Conservation (phyloP, 2,113 vertebrate species). For the Siniperca knerii region DNA sequence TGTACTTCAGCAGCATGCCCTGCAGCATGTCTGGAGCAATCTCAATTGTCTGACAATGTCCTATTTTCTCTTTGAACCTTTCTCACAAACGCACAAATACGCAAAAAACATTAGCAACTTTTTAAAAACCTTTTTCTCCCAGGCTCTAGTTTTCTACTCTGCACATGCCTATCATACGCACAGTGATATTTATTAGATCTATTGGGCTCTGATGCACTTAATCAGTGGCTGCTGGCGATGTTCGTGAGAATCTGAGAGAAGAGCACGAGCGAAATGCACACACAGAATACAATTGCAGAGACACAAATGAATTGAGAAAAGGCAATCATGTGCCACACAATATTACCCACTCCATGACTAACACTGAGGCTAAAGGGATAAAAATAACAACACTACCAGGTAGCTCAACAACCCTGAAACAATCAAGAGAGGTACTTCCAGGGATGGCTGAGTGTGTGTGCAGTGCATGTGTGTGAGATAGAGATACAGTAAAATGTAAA, state of each 20-base stretch:
- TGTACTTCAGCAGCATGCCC: constrained; percentile 54
- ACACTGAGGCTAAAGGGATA: constrained; percentile 19
- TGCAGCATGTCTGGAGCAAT: constrained; percentile 66
- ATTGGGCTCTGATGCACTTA: background rate
- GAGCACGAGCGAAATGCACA: background rate
- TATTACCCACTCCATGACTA: constrained; percentile 13
- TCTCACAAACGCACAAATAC: constrained; percentile 25
- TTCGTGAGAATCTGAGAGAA: background rate
- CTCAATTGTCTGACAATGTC: constrained; percentile 38
- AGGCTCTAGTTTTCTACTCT: background rate
- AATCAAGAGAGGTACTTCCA: constrained; percentile 40
- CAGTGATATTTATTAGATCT: background rate
- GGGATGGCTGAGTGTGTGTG: constrained; percentile 13
- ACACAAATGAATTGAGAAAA: background rate
- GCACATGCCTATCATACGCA: constrained; percentile 8
- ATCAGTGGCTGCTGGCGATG: constrained; percentile 12
- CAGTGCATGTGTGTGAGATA: background rate
- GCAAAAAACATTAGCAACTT: background rate
- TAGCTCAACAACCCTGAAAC: constrained; percentile 34
- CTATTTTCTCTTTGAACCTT: constrained; percentile 47
- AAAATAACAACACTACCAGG: constrained; percentile 43
- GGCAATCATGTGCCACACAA: constrained; percentile 29
- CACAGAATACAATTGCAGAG: background rate
- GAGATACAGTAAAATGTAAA: background rate
- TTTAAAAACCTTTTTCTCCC: background rate